Base-by-base conservation (phyloP, 2,797 vertebrate genomes). In the Tadarida brasiliensis region DNA sequence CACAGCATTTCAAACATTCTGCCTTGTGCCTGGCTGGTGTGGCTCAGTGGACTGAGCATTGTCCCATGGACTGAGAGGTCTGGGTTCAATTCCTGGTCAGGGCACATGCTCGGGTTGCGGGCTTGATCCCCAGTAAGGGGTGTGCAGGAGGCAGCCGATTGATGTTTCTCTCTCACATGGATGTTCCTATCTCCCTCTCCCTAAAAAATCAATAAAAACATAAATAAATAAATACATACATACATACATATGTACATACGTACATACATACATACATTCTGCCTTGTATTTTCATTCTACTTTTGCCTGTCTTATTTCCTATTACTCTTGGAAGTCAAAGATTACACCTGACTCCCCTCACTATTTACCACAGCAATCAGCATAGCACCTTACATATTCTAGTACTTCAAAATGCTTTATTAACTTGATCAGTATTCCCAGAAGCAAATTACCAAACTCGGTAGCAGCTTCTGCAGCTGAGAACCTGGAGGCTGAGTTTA, bases 331-430 rank as follows among this genome's bases (percentile, higher is more conserved):
- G 44, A 89, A 93, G 59, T 77, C 22, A 85, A 73, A 83, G 24
- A 14, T 30, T 51, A 63, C 3, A n/a, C n/a, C 87, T 61, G 15
- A 3, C 10, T 82, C 56, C n/a, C 65, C 70, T 80, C 26, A 63
- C 1, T n/a, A 28, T 73, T 73, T 3, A 83, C 26, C 30, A 33
- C 3, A n/a, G 61, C 17, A 49, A 68, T 67, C 28, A 56, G 4
- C 61, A 17, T 7, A 76, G 35, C 14, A 39, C 11, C 67, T 74
- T 49, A 35, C 16, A 35, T 7, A 73, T 7, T 19, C 24, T 17
- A 80, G 33, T 70, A 28, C 17, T 93, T 87, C 47, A 57, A 47
- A 83, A 39, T 74, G 63, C n/a, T 94, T 77, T 76, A n/a, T 77
- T 90, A n/a, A 73, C 33, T 61, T 65, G 24, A 73, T 90, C 61